A percentile compares a stretch with the other conserved stretches of the same genome.
These are phyloP conservation scores for Linnaemya vulpina DNA, from an alignment of 2,888 invertebrate species.

Conservation along the genomic window DNA sequence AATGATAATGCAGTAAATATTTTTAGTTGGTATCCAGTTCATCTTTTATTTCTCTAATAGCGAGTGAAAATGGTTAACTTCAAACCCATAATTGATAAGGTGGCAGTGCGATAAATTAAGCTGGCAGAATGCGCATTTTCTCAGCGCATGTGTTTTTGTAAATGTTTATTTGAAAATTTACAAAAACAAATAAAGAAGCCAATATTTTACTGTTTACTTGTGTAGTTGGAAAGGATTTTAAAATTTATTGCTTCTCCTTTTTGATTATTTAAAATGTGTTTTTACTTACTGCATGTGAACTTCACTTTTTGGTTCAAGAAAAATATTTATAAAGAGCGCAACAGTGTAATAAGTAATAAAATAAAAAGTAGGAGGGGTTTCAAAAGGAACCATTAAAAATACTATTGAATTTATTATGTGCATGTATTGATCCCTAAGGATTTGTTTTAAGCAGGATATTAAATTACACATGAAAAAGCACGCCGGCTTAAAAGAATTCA, in stretches of 20 bases:
- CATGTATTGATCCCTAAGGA: conserved; percentile 65
- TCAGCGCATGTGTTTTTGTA: too few relatives aligned
- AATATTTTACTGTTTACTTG: too few relatives aligned
- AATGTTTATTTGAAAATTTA: too few relatives aligned
- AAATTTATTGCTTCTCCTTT: conserved; percentile 47
- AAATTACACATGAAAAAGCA: conserved; percentile 36
- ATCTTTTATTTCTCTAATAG: too few relatives aligned
- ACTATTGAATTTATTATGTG: conserved; percentile 46
- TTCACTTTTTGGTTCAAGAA: conserved; percentile 6
- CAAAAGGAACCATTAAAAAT: conserved; percentile 6
- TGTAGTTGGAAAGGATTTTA: conserved; percentile 18
- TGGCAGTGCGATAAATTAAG: too few relatives aligned
- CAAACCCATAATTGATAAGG: too few relatives aligned
- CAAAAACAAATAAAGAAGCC: too few relatives aligned
- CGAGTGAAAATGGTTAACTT: not conserved
- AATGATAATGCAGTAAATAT: too few relatives aligned
- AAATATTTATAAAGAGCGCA: not conserved
- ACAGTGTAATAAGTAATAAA: not conserved
- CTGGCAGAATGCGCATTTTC: too few relatives aligned
- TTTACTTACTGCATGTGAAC: conserved; percentile 10
- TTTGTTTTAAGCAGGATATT: conserved; percentile 59
- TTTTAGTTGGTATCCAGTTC: too few relatives aligned
- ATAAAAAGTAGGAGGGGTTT: not conserved
- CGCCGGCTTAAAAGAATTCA: not conserved
- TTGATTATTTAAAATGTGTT: conserved; percentile 26